Evolutionary conservation across 2,113 vertebrate genomes (phyloP).

Genomic region (Xyrauchen texanus): DNA sequence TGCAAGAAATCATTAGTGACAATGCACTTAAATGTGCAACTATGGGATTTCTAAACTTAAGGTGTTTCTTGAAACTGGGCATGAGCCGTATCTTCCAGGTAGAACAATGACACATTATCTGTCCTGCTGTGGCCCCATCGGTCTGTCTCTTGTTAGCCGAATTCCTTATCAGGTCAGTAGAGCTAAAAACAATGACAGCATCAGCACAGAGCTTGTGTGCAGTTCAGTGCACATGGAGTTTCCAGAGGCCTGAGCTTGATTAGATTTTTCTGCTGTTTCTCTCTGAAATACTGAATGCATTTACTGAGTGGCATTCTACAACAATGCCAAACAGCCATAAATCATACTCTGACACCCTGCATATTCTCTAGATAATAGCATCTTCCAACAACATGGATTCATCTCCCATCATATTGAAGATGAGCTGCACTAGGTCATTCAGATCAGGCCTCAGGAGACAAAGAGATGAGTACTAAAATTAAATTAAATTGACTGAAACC

Average conservation of each 20-base stretch:
- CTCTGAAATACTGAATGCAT: slow-evolving; percentile 25
- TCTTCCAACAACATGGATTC: neutral
- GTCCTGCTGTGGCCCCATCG: neutral
- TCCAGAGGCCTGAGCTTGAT: slow-evolving; percentile 7
- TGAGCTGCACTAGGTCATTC: slow-evolving; percentile 1
- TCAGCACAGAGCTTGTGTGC: slow-evolving; percentile 4
- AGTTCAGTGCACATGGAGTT: slow-evolving; percentile 7
- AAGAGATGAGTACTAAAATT: neutral
- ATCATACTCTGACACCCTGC: slow-evolving; percentile 22
- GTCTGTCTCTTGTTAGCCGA: neutral
- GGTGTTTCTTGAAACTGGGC: neutral
- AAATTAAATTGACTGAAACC: neutral
- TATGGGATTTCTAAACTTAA: no score
- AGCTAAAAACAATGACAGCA: slow-evolving; percentile 13
- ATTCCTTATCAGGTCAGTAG: neutral
- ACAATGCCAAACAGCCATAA: neutral
- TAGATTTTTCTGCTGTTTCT: slow-evolving; percentile 39
- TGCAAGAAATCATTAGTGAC: no score
- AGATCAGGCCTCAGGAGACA: slow-evolving; percentile 11
- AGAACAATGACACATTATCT: slow-evolving; percentile 2
- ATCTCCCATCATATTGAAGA: neutral
- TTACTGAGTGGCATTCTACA: neutral
- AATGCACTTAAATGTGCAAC: no score
- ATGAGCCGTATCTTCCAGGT: no score
- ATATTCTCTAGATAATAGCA: slow-evolving; percentile 25